A percentile compares a stretch with the other conserved stretches of the same genome.
Conservation (phyloP, 2,797 vertebrate genomes). For the Ciconia nigra region DNA sequence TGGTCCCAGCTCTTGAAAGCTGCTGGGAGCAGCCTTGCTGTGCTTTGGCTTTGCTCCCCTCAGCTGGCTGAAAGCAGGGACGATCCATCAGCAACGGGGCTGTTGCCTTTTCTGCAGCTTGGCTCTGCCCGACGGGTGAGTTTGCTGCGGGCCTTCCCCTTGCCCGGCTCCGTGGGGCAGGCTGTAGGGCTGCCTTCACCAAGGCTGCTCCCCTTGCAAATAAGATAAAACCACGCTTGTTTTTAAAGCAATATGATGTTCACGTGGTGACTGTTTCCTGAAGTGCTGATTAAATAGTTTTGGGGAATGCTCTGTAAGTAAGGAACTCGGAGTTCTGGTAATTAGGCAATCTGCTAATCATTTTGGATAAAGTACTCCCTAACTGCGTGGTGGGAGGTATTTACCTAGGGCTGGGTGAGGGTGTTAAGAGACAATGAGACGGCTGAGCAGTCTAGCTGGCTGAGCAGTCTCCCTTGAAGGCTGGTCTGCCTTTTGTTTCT, state of each 20-base stretch:
- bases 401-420: not conserved
- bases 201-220: not conserved
- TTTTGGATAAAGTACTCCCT: not conserved
- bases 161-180: rapidly evolving
- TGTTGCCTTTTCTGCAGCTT: not conserved
- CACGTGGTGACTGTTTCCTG: not conserved
- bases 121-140: not conserved
- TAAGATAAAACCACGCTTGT: not conserved
- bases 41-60: not conserved
- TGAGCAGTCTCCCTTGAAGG: not conserved
- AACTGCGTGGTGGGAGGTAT: not conserved
- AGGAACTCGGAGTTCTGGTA: not conserved
- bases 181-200: not conserved
- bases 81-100: not conserved
- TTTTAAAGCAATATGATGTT: not conserved
- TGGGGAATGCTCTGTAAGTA: not conserved
- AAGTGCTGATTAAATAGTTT: not conserved
- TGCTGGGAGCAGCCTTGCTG: not conserved
- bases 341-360: not conserved
- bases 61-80: not conserved
- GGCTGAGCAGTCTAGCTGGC: not conserved
- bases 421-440: rapidly evolving
- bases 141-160: not conserved
- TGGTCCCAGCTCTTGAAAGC: not conserved
- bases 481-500: not conserved